Evolutionary conservation across 2,797 vertebrate genomes (phyloP), one percentile per base, ranked within the genome.

Genomic region (Hemibagrus guttatus): DNA sequence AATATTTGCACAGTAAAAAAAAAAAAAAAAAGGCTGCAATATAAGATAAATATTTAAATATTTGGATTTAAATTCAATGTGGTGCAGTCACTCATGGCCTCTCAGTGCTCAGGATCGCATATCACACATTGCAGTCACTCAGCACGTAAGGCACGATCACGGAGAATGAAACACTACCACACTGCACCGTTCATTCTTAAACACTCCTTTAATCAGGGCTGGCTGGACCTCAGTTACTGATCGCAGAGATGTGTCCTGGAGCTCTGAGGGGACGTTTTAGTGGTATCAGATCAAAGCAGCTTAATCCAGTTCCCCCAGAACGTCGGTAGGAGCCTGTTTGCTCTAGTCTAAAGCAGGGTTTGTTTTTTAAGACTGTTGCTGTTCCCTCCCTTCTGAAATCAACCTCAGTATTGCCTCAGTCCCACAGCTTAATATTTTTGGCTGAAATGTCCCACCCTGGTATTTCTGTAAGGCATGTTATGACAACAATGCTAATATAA

Each of bases 221-320:
- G 69, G 64, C 72, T 14, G 23, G 71, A 52, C 59, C 71, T 78
- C 4, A 49, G 13, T 86, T 81, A 39, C 69, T 35, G 54, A 42
- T 49, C 16, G 19, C 63, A 46, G 52, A 84, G 61, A 59, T 14
- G 80, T 66, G 42, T 69, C 26, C 14, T 49, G 78, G 59, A 81
- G 26, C 31, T 39, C 52, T 6, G 58, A 21, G 17, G 66, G 58
- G 54, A 19, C 16, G 9, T 46, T 66, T 87, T 54, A 63, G 31
- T 64, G 31, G 19, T 16, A 81, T 49, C 80, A 75, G 85, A 87
- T 87, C 42, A 75, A 72, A 49, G 84, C 83, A 83, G 90, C 87
- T 83, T 59, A 68, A 85, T 81, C 83, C 64, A 76, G 86, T 78
- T 87, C 21, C 21, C 68, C 16, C 61, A 59, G 42, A 79, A 28